Evolutionary conservation across 2,113 vertebrate genomes (phyloP), one percentile per base, ranked within the genome.

Genomic region (Athene cunicularia): DNA sequence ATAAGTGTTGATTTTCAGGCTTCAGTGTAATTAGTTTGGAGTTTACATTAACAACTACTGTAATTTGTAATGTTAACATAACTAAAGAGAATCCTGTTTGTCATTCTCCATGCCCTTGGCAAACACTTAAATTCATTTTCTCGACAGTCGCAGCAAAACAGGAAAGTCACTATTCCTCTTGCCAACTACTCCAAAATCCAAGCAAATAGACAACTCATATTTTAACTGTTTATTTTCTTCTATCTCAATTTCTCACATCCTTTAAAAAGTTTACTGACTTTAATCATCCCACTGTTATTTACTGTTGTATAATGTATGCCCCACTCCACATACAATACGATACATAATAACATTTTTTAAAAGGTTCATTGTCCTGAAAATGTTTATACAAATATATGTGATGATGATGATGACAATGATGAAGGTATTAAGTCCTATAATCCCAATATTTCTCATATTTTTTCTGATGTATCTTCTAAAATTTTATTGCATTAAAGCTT

Each of bases 61-160:
- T 45, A 4, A 85, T 85, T 94, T 8, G 3, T 87, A 93, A 71
- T 71, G 28, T 74, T 96, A 75, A 59, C 19, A 47, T 79, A 94
- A 67, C 68, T 87, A 71, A 71, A 84, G 50, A 81, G 43, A 70
- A 93, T 81, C n/a, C n/a, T 64, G 30, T 77, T 96, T 86, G 58
- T 86, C 45, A 32, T 88, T 89, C 24, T 49, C 32, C 1, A 4
- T 84, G 80, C 64, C 91, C 45, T 74, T 91, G 70, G 73, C 59
- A 93, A 95, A 55, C 47, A 55, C 91, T 86, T 81, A 94, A 56
- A 94, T 85, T 92, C 10, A 39, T 96, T 94, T 93, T 81, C 35
- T n/a, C 74, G 33, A 80, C 59, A 85, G 41, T 70, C 5, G 2
- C 13, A 77, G 32, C 11, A 91, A 79, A 95, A 55, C 39, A 49